Evolutionary conservation across 2,888 invertebrate species (phyloP).

Genomic region (Alloscopus bannaensis): DNA sequence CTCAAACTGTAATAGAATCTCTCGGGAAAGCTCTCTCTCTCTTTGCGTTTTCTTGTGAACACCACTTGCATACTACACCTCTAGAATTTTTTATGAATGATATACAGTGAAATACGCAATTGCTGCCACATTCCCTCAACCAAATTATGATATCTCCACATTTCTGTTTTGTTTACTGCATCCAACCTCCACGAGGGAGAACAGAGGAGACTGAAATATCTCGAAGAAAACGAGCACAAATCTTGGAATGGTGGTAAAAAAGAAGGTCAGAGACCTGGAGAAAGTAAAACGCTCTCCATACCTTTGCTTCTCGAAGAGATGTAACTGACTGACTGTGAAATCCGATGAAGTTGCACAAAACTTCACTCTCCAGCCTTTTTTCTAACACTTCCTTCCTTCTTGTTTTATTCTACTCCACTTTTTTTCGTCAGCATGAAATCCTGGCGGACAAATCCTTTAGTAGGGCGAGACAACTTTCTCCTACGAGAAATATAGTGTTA

Average conservation of each 20-base stretch:
- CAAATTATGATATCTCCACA: slow-evolving; percentile 20
- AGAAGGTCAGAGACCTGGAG: slow-evolving; percentile 59
- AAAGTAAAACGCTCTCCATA: slow-evolving; percentile 38
- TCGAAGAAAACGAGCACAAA: neutral
- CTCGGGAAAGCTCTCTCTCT: too few relatives aligned
- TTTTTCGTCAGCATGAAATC: slow-evolving; percentile 42
- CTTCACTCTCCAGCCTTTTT: neutral
- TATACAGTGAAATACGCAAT: slow-evolving; percentile 18
- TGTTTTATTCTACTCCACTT: slow-evolving; percentile 9
- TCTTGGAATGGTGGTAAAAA: neutral
- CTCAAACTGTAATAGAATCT: slow-evolving; percentile 25
- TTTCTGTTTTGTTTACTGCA: neutral
- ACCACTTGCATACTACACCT: neutral
- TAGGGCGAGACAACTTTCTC: slow-evolving; percentile 1
- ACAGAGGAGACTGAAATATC: neutral
- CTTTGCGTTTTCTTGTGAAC: too few relatives aligned
- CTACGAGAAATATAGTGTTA: neutral
- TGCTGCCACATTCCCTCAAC: neutral
- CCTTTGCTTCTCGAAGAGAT: slow-evolving; percentile 41
- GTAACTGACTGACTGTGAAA: slow-evolving; percentile 38
- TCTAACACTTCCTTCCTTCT: slow-evolving; percentile 4
- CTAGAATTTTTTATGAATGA: slow-evolving; percentile 14
- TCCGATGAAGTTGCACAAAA: slow-evolving; percentile 53
- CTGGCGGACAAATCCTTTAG: slow-evolving; percentile 3
- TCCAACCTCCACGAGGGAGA: too few relatives aligned